phyloP scores from a whole-genome alignment of 2,888 invertebrate genomes.

The Dioctria linearis region DNA sequence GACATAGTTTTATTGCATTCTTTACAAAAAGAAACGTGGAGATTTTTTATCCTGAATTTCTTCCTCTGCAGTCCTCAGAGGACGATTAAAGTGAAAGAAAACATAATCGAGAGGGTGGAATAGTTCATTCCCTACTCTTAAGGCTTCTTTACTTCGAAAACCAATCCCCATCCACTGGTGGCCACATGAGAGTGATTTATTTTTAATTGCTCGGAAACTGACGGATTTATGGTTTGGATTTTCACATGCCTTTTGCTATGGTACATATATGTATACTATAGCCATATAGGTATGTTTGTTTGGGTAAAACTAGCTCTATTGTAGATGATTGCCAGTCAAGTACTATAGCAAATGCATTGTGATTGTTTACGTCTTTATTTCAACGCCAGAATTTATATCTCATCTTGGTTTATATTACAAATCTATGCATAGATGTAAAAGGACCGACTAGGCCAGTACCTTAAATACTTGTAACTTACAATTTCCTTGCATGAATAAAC shows the following conservation, averaged over 20 bases:
- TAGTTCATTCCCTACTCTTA: constrained; percentile 28
- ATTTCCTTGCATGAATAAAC: too few species aligned
- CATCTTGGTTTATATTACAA: too few species aligned
- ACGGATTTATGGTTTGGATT: constrained; percentile 61
- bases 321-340: constrained; percentile 40
- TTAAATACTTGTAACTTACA: too few species aligned
- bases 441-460: too few species aligned
- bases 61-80: constrained; percentile 8
- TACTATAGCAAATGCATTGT: background rate
- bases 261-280: too few species aligned
- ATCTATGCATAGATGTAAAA: too few species aligned
- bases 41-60: constrained; percentile 16
- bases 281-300: too few species aligned
- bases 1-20: constrained; percentile 16
- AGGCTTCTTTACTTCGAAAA: constrained; percentile 25
- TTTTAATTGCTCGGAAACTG: constrained; percentile 62
- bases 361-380: too few species aligned
- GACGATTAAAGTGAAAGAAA: constrained; percentile 49
- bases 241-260: constrained; percentile 19
- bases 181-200: constrained; percentile 62
- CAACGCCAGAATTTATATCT: too few species aligned
- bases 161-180: constrained; percentile 48
- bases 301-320: background rate
- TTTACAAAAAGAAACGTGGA: background rate
- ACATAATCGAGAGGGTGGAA: constrained; percentile 53